Conservation (phyloP, 2,797 vertebrate species). For the Chloroceryle inda region DNA sequence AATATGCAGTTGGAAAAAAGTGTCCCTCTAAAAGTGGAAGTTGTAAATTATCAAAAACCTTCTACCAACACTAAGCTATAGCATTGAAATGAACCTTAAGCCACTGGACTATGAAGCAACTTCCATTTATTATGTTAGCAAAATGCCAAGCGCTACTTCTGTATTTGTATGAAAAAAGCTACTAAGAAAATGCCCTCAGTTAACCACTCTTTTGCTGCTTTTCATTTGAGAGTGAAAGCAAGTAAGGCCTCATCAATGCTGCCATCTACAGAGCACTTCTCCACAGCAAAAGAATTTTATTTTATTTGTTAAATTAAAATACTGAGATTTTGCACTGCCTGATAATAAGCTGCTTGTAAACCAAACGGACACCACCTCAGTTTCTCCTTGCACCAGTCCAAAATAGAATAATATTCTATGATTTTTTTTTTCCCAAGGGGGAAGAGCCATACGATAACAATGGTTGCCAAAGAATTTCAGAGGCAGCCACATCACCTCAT, state of each 20-base stretch:
- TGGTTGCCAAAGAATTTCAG: neutral
- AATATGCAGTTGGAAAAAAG: neutral
- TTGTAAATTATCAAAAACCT: neutral
- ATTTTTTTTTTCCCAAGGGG: neutral
- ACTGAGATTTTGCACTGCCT: neutral
- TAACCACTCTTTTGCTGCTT: neutral
- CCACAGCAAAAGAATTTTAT: neutral
- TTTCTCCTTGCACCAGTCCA: neutral
- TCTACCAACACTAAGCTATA: neutral
- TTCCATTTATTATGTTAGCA: slow-evolving; percentile 20
- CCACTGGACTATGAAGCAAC: slow-evolving; percentile 19
- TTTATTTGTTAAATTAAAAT: neutral
- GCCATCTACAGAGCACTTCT: slow-evolving; percentile 44
- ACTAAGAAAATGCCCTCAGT: neutral
- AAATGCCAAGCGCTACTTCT: neutral
- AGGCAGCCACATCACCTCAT: neutral
- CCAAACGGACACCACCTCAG: neutral
- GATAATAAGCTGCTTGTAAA: neutral
- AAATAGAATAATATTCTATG: neutral
- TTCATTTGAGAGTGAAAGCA: neutral
- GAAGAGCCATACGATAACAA: neutral
- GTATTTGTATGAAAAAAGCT: neutral
- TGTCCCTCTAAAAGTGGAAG: neutral
- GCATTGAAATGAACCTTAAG: slow-evolving; percentile 5
- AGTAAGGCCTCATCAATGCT: slow-evolving; percentile 51